Evolutionary conservation across 2,113 vertebrate species (phyloP), one percentile per base, ranked within the genome.

Genomic region (Megaceryle torquata): DNA sequence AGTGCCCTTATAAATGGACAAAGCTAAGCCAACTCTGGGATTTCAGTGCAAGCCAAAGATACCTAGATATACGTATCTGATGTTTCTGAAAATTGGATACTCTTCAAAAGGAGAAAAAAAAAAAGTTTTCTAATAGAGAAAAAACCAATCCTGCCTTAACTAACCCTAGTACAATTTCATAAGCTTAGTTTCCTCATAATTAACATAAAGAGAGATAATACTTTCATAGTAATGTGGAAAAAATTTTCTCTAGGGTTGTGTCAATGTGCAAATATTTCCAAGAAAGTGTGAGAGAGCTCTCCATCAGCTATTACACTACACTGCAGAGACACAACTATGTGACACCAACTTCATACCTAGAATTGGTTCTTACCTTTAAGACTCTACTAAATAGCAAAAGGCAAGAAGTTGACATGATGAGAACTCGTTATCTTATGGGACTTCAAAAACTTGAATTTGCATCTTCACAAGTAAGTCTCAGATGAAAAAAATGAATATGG

Each of bases 311-410:
- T 84, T 99, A 98, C 33, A 84, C 96, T 11, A 97, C 83, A 1
- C 97, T 99, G 88, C 98, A 97, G 80, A 98, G 99, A 59, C 97
- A 99, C 97, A 99, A 99, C 97, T 99, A 99, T 2, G 99, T 99
- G 64, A 99, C 99, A 2, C 99, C 99, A 31, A 98, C 99, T 8
- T 99, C 99, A 65, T 99, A 99, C 88, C 98, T 99, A 5, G 99
- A 99, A 46, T 88, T 99, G 80, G 99, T 99, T 71, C 98, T 99
- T 61, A 99, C 99, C 82, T 99, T 98, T 94, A 99, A 99, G 95
- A 82, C 97, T 2, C 97, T 99, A 39, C 96, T 99, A 44, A 98
- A 96, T 6, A 96, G 82, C 54, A 99, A 99, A 97, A 98, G 99
- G 86, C 97, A 97, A 11, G 98, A 99, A 91, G 98, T 99, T 43